Evolutionary conservation across 1,140 invertebrate genomes (phyloP).

Genomic region (Papilio aristodemus): DNA sequence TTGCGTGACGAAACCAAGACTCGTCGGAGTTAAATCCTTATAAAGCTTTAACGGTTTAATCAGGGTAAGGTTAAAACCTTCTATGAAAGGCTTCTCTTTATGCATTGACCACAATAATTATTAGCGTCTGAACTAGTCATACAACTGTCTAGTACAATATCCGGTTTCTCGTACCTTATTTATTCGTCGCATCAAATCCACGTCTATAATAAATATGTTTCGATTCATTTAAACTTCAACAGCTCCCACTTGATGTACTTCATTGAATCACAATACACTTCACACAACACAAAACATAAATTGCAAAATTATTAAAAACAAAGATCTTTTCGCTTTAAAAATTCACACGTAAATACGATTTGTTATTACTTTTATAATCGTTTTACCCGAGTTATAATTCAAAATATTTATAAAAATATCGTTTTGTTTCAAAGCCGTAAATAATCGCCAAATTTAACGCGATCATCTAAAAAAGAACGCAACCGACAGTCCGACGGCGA

Average conservation of each 20-base stretch:
- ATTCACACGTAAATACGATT: constrained; percentile 19
- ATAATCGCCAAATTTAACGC: constrained; percentile 38
- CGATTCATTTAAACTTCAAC: constrained; percentile 53
- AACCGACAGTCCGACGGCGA: constrained; percentile 65
- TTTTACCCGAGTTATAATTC: constrained; percentile 45
- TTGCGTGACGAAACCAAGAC: constrained; percentile 50
- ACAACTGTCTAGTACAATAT: constrained; percentile 67
- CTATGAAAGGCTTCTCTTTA: constrained; percentile 37
- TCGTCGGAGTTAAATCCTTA: constrained; percentile 41
- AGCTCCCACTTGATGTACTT: constrained; percentile 45
- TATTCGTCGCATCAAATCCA: constrained; percentile 67
- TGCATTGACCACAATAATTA: constrained; percentile 41
- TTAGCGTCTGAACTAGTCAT: constrained; percentile 61
- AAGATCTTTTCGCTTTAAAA: constrained; percentile 7
- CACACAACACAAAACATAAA: constrained; percentile 60
- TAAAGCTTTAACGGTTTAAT: constrained; percentile 30
- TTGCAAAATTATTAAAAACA: constrained; percentile 35
- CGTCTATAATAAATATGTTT: constrained; percentile 54
- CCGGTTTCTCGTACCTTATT: constrained; percentile 76
- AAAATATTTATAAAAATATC: constrained; percentile 45
- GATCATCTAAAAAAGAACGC: constrained; percentile 49
- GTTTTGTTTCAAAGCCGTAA: constrained; percentile 40
- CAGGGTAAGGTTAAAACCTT: constrained; percentile 31
- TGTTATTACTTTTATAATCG: constrained; percentile 36
- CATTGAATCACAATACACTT: constrained; percentile 64